Evolutionary conservation across 2,113 vertebrate genomes (phyloP), one percentile per base, ranked within the genome.

Genomic region (Halichoeres trimaculatus): DNA sequence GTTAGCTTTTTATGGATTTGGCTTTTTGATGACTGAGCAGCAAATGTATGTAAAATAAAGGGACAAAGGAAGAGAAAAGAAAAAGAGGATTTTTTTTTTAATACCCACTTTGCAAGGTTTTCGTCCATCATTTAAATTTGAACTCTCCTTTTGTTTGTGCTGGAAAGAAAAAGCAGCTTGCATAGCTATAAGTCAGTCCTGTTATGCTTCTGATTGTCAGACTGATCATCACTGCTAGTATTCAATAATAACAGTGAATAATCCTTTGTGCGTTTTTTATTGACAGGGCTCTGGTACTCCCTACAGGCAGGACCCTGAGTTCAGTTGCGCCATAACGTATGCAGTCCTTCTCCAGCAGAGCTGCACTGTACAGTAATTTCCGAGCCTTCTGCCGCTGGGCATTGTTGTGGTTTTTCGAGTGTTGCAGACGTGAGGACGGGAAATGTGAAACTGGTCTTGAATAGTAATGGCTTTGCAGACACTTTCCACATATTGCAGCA

Each of bases 271-370:
- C 85, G 47, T 87, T 74, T 88, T 90, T 84, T 81, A 88, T 86
- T 84, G 76, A 64, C 71, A 66, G 57, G 24, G 61, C 12, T 72
- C 64, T 51, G 68, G 23, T 75, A 43, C 70, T 91, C 85, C 82
- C 85, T 50, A 34, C 62, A 80, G 90, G 56, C 89, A 16, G 55
- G 68, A 70, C 81, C 79, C 24, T 16, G 10, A 78, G 81, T 85
- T 88, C 74, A 91, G 62, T 67, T 70, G 48, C 64, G 78, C 79
- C 70, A 72, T 90, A 89, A 91, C 90, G 70, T 70, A 89, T 90
- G 84, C 89, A 81, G 81, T 80, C 47, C 66, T 71, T n/a, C 80
- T 70, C 74, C 76, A 63, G 76, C 64, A 83, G 81, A 84, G 75
- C 79, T 78, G 75, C 71, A 72, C 69, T 74, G 36, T 78, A 64